phyloP scores from a whole-genome alignment of 2,888 invertebrate genomes.

The Chloroclystis v-ata region DNA sequence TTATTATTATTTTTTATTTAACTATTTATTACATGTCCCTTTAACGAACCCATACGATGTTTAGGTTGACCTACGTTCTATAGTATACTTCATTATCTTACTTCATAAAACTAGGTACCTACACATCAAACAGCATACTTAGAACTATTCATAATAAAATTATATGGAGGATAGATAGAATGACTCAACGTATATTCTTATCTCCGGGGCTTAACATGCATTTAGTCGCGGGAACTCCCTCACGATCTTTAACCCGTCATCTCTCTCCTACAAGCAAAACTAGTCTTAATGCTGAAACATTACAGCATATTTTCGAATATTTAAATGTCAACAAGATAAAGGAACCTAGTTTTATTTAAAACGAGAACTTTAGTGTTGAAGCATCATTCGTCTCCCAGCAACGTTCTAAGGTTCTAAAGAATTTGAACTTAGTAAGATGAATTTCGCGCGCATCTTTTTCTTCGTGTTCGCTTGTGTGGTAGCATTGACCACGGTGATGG shows the following conservation, averaged over 20 bases:
- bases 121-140: too few species aligned
- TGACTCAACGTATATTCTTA: too few species aligned
- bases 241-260: neutral
- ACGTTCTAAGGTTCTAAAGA: constrained; percentile 10
- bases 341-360: constrained; percentile 6
- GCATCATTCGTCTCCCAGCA: constrained; percentile 16
- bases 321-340: neutral
- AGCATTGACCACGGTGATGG: constrained; percentile 40
- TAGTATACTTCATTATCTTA: too few species aligned
- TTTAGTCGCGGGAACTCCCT: too few species aligned
- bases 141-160: too few species aligned
- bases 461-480: constrained; percentile 46
- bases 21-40: too few species aligned
- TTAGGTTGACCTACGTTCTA: too few species aligned
- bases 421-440: constrained; percentile 36
- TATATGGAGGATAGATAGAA: too few species aligned
- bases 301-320: neutral
- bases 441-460: constrained; percentile 44
- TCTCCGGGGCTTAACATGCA: too few species aligned
- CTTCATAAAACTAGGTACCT: too few species aligned
- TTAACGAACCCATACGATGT: too few species aligned
- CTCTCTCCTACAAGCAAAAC: neutral
- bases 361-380: neutral
- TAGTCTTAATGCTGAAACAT: neutral
- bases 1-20: too few species aligned